Conservation (phyloP, 2,888 invertebrate species). For the Pristionchus arcanus region DNA sequence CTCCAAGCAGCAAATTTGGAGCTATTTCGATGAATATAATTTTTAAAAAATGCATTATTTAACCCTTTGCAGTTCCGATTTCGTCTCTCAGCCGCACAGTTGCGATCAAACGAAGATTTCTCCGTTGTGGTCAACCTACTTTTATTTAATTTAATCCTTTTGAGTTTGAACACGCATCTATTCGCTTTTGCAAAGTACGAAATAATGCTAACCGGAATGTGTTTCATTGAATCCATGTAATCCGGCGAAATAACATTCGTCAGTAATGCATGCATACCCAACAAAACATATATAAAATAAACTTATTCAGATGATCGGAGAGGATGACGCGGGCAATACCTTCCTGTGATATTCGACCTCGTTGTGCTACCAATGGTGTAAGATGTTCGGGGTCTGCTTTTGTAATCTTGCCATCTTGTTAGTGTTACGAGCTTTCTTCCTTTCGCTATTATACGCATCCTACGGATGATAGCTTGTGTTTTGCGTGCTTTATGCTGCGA, state of each 20-base stretch:
- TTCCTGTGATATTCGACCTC: constrained; percentile 53
- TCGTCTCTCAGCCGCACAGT: constrained; percentile 69
- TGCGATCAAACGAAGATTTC: constrained; percentile 60
- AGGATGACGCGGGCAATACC: constrained; percentile 50
- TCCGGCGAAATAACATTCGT: neutral
- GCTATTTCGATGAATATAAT: too few species aligned
- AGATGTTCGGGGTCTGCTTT: neutral
- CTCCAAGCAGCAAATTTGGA: too few species aligned
- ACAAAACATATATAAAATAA: neutral
- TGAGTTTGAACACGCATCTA: too few species aligned
- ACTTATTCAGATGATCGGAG: constrained; percentile 29
- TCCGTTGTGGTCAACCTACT: constrained; percentile 51
- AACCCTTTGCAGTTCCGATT: constrained; percentile 58
- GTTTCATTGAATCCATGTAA: neutral
- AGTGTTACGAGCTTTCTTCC: too few species aligned
- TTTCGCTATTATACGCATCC: too few species aligned
- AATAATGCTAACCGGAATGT: neutral
- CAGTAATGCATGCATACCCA: too few species aligned
- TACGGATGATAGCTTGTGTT: too few species aligned
- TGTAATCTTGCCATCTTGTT: too few species aligned
- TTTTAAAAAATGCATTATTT: too few species aligned
- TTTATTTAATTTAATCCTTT: too few species aligned
- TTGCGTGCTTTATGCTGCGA: too few species aligned
- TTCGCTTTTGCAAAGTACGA: too few species aligned
- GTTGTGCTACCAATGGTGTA: constrained; percentile 51